Base-by-base conservation (phyloP, 1,140 invertebrate genomes). In the Meloidogyne hapla region DNA sequence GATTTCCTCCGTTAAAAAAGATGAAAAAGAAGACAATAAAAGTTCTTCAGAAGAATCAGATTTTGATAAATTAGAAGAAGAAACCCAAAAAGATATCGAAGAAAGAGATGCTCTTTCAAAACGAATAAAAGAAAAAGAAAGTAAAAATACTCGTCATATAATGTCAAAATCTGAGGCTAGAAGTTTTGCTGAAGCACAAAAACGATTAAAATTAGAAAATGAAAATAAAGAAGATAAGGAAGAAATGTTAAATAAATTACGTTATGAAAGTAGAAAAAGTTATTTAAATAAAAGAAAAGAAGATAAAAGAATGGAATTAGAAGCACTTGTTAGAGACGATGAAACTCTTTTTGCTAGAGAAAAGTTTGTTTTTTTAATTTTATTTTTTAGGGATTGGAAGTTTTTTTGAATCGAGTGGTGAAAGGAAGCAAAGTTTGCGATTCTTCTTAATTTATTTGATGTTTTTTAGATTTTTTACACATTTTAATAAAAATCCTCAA, bases 231-330 rank as follows among this genome's bases (percentile, higher is more conserved):
- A 77, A 12, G 42, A 80, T 71, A 45, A 81, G n/a, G 10, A 12
- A 8, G 76, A 40, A 5, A 45, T 83, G 62, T 26, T 80, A 15
- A 69, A 79, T 28, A 92, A 93, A 83, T 86, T 98, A 12, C 89
- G 96, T 67, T 89, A 95, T 23, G 92, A 98, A 68, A 75, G 71
- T 87, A 91, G 96, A 42, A 90, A 94, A 70, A 92, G 94, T 85
- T 99, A 99, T 89, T 90, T 99, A 76, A 92, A 93, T 80, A 98
- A 98, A 88, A 90, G 96, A 69, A 95, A 97, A 89, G 93, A 93
- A 71, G 95, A 98, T 84, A 98, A 99, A 90, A 91, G 98, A 56
- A 90, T 92, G n/a, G 95, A 99, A 88, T 89, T 99, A 48, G 95
- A 98, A 89, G 92, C 91, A 25, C 94, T 96, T 86, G 93, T 99